Evolutionary conservation across 2,113 vertebrate species (phyloP).

Genomic region (Pimephales promelas): DNA sequence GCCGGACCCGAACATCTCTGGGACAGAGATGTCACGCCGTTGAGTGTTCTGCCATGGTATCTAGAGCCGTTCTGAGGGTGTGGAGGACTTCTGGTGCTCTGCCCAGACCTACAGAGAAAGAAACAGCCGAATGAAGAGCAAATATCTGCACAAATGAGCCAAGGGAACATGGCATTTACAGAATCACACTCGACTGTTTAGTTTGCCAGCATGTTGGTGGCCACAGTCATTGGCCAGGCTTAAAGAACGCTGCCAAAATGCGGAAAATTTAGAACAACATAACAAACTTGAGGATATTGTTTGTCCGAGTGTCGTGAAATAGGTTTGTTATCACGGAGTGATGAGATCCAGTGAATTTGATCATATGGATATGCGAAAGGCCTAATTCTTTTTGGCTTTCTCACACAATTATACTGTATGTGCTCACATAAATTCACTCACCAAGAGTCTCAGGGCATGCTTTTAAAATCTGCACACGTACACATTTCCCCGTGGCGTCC

Average conservation of each 20-base stretch:
- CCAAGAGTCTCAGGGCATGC: slow-evolving; percentile 6
- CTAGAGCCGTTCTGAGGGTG: neutral
- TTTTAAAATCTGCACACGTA: slow-evolving; percentile 61
- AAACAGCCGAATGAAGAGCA: slow-evolving; percentile 12
- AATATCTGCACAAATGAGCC: slow-evolving; percentile 2
- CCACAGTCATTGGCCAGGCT: neutral
- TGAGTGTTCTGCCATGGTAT: slow-evolving; percentile 4
- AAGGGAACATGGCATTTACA: slow-evolving; percentile 17
- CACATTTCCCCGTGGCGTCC: slow-evolving; percentile 63
- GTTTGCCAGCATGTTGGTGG: neutral
- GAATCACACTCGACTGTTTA: slow-evolving; percentile 24
- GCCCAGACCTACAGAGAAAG: slow-evolving; percentile 26
- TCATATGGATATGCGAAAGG: neutral
- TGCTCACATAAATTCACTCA: slow-evolving; percentile 54
- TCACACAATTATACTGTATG: slow-evolving; percentile 7
- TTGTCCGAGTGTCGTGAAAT: neutral
- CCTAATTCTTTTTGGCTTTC: slow-evolving; percentile 6
- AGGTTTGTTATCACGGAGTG: neutral
- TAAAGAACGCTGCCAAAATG: neutral
- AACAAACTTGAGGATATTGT: neutral
- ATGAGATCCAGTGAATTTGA: neutral
- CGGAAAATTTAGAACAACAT: neutral
- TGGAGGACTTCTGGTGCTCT: slow-evolving; percentile 19
- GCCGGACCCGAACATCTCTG: neutral
- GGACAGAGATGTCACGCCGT: slow-evolving; percentile 29